phyloP scores from a whole-genome alignment of 2,113 vertebrate genomes.

The Platichthys flesus region DNA sequence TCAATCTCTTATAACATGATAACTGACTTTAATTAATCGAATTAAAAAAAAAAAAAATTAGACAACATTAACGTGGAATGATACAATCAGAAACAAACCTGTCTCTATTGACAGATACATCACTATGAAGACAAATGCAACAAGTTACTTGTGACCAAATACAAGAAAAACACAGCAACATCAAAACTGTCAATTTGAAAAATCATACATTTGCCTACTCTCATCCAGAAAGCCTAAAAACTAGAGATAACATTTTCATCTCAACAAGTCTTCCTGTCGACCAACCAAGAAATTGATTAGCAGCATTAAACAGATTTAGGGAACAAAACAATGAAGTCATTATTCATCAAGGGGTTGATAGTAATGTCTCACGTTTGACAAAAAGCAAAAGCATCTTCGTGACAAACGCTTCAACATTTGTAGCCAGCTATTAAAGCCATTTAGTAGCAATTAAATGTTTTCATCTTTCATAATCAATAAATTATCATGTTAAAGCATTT shows the following conservation, averaged over 20 bases:
- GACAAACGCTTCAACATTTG: neutral
- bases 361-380: slow-evolving; percentile 9
- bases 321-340: slow-evolving; percentile 9
- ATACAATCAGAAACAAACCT: neutral
- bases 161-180: neutral
- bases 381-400: slow-evolving; percentile 6
- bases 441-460: slow-evolving; percentile 3
- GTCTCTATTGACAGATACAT: neutral
- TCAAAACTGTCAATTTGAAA: neutral
- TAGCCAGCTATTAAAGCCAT: slow-evolving; percentile 6
- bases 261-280: neutral
- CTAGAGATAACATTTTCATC: slow-evolving; percentile 5
- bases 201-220: neutral
- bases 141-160: neutral
- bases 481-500: neutral
- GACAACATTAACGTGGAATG: neutral
- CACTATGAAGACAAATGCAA: neutral
- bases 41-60: neutral
- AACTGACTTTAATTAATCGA: too few relatives aligned
- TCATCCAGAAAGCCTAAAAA: neutral
- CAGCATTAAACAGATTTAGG: slow-evolving; percentile 23
- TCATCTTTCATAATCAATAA: neutral
- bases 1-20: too few relatives aligned
- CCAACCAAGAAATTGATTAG: slow-evolving; percentile 15
- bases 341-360: slow-evolving; percentile 9